phyloP scores from a whole-genome alignment of 2,888 invertebrate genomes.

The Zeuzera pyrina region DNA sequence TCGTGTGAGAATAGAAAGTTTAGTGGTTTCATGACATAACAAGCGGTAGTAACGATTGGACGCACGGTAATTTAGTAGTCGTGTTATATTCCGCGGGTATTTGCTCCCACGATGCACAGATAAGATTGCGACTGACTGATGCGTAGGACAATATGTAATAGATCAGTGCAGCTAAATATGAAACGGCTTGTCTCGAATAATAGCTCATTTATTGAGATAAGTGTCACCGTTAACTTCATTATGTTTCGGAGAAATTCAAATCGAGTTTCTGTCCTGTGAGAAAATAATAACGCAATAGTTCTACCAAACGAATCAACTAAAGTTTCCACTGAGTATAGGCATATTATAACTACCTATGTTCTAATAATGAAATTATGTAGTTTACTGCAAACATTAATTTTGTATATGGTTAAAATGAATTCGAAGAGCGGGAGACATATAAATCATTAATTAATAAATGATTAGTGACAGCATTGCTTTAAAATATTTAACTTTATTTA shows the following conservation, averaged over 20 bases:
- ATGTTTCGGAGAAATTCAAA: slow-evolving; percentile 33
- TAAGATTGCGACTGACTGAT: slow-evolving; percentile 66
- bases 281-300: slow-evolving; percentile 26
- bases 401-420: too few relatives aligned
- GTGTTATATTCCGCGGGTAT: slow-evolving; percentile 24
- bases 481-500: too few relatives aligned
- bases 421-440: too few relatives aligned
- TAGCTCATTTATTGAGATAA: slow-evolving; percentile 63
- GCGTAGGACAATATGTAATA: slow-evolving; percentile 64
- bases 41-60: neutral
- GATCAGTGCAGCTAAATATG: slow-evolving; percentile 49
- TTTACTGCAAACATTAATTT: neutral
- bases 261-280: slow-evolving; percentile 25
- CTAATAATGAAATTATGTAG: neutral
- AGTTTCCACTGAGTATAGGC: neutral
- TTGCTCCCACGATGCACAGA: slow-evolving; percentile 61
- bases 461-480: too few relatives aligned
- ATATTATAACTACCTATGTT: neutral
- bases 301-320: neutral
- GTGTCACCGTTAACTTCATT: slow-evolving; percentile 45
- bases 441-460: too few relatives aligned
- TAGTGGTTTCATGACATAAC: too few relatives aligned
- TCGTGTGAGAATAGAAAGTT: too few relatives aligned
- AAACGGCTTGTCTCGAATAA: slow-evolving; percentile 43
- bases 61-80: slow-evolving; percentile 12